Evolutionary conservation across 1,140 invertebrate genomes (phyloP), one percentile per base, ranked within the genome.

Genomic region (Hycleus phaleratus): DNA sequence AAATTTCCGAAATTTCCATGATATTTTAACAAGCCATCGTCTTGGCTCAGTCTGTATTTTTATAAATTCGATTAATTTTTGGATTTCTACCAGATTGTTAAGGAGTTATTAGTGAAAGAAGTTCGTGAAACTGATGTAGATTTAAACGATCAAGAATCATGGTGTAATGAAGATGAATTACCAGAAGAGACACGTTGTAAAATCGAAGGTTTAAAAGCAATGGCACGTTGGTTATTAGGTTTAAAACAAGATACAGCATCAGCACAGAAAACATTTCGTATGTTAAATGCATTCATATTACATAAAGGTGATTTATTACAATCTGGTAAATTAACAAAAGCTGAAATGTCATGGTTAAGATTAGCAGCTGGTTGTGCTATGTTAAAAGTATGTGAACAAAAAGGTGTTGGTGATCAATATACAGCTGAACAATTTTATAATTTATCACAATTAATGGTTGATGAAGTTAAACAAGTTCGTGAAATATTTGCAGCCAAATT

Each of bases 351-450:
- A 6, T 92, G 94, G 83, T 71, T 98, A 32, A 81, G 95, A 54
- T 75, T 97, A 4, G 85, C 90, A 12, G 94, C 95, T 26, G 95
- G 93, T 25, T 91, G 88, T 72, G 93, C 93, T 10, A 96, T 98
- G 88, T 74, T 98, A 24, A 97, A 97, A 76, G 89, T 97, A 40
- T 95, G 92, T 74, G 93, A 97, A 71, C 93, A 96, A 70, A 94
- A 94, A 72, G 91, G 90, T 55, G 95, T 96, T 45, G 91, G 93
- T 11, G 94, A 97, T 76, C 90, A 96, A 69, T 93, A 93, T 67
- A 91, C 87, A 7, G 86, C 90, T 1, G 93, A 96, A 68, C 95
- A 97, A 76, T 98, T 95, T 77, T 95, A 95, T 71, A 91, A 91
- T 67, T 77, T 97, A 10, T 93, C 94, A 0, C 84, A 89, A 66